These are phyloP conservation scores for Coenonympha arcania DNA, from an alignment of 2,888 invertebrate genomes.

Conservation along the genomic window DNA sequence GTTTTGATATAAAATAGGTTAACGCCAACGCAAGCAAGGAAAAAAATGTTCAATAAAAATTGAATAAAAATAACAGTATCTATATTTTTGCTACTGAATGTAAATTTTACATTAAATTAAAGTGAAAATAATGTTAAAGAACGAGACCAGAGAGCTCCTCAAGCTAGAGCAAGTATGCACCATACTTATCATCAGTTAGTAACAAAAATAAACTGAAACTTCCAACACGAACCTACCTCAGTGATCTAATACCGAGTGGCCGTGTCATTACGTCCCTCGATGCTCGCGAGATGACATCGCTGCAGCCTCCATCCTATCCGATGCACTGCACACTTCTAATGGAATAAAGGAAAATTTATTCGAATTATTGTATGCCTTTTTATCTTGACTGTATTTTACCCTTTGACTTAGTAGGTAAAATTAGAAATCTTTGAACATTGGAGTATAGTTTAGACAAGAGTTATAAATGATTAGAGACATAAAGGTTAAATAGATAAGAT, in stretches of 20 bases:
- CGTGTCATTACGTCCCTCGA: conserved; percentile 53
- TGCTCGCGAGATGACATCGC: conserved; percentile 28
- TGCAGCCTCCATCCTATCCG: conserved; percentile 16
- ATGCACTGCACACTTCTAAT: conserved; percentile 11
- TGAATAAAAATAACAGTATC: too few relatives aligned
- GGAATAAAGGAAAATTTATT: conserved; percentile 17
- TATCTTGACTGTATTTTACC: not conserved
- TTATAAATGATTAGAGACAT: too few relatives aligned
- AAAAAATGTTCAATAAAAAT: too few relatives aligned
- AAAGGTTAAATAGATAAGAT: too few relatives aligned
- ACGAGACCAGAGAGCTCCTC: not conserved
- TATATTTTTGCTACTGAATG: too few relatives aligned
- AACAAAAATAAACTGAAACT: conserved; percentile 13
- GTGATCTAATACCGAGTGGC: conserved; percentile 33
- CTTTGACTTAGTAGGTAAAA: not conserved
- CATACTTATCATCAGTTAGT: conserved; percentile 4
- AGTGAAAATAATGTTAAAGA: not conserved
- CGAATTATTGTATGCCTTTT: conserved; percentile 1
- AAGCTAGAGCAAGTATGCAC: not conserved
- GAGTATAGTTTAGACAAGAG: too few relatives aligned
- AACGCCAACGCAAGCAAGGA: too few relatives aligned
- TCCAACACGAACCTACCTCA: conserved; percentile 20
- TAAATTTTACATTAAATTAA: not conserved
- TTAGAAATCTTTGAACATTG: not conserved
- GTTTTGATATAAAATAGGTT: too few relatives aligned